Evolutionary conservation across 2,797 vertebrate species (phyloP).

Genomic region (Ctenochaetus hawaiiensis): DNA sequence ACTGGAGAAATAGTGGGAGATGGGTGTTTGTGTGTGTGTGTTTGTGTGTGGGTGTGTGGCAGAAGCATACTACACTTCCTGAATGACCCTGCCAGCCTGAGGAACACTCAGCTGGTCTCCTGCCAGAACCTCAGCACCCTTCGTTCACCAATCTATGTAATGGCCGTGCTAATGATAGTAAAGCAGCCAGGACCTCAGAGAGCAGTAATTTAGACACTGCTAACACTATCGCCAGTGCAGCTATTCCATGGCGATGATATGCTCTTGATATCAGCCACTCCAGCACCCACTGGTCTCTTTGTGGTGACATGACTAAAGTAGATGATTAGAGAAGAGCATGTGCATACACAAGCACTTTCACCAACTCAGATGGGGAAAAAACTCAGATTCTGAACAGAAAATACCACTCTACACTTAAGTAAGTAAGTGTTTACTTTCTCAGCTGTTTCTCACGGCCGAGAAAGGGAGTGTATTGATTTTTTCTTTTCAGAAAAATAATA

Average conservation of each 20-base stretch:
- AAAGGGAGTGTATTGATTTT: constrained; percentile 76
- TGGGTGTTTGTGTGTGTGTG: constrained; percentile 15
- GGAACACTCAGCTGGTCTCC: constrained; percentile 67
- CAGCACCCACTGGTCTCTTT: constrained; percentile 42
- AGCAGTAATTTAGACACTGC: constrained; percentile 68
- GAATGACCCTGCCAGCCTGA: constrained; percentile 66
- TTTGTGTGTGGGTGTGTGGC: constrained; percentile 26
- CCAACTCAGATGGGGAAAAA: constrained; percentile 31
- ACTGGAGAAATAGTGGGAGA: constrained; percentile 33
- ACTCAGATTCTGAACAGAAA: constrained; percentile 50
- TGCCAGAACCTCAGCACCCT: constrained; percentile 69
- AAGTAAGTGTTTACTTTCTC: constrained; percentile 68
- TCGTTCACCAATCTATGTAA: constrained; percentile 79
- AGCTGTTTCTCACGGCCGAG: constrained; percentile 59
- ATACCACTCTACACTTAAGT: constrained; percentile 49
- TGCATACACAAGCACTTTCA: constrained; percentile 16
- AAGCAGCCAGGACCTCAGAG: constrained; percentile 69
- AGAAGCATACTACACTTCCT: constrained; percentile 53
- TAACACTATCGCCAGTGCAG: constrained; percentile 51
- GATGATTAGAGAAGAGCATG: constrained; percentile 55
- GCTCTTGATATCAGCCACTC: constrained; percentile 58
- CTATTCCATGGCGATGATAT: constrained; percentile 51
- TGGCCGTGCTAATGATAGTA: constrained; percentile 75
- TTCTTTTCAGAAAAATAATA: constrained; percentile 78
- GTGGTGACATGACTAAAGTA: constrained; percentile 58